phyloP scores from a whole-genome alignment of 1,140 invertebrate genomes.

The Nephotettix cincticeps region DNA sequence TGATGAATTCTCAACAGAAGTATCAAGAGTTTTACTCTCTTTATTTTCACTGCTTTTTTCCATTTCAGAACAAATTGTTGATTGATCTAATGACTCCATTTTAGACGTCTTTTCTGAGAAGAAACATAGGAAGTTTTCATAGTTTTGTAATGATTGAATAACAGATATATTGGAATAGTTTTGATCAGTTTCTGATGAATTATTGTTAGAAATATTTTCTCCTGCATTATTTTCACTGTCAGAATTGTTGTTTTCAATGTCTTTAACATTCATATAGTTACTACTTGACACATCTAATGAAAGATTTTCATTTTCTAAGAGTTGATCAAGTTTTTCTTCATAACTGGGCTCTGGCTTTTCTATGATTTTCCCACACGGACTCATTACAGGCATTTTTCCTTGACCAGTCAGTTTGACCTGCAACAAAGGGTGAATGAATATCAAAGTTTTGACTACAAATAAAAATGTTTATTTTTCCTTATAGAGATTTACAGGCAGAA shows the following conservation, averaged over 20 bases:
- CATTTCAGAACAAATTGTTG: too few species aligned
- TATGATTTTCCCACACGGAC: constrained; percentile 12
- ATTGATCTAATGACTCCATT: too few species aligned
- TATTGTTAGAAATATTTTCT: not conserved
- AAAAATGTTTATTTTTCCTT: too few species aligned
- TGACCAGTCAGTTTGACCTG: constrained; percentile 40
- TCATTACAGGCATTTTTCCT: constrained; percentile 40
- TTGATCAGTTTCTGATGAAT: not conserved
- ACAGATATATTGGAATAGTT: constrained; percentile 79
- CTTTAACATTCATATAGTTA: not conserved
- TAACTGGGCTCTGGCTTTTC: not conserved
- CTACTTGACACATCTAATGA: not conserved
- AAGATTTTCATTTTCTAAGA: constrained; percentile 4
- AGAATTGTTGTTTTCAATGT: not conserved
- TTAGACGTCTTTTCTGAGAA: not conserved
- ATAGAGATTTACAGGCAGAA: too few species aligned
- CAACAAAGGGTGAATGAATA: constrained; percentile 12
- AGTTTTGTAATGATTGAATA: constrained; percentile 70
- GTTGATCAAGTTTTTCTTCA: not conserved
- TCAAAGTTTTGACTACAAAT: too few species aligned
- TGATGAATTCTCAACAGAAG: too few species aligned
- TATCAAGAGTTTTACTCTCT: too few species aligned
- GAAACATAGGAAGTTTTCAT: constrained; percentile 66
- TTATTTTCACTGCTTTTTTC: too few species aligned
- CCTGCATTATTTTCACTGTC: not conserved